Base-by-base conservation (phyloP, 2,797 vertebrate genomes). In the Toxotes lorentzi region DNA sequence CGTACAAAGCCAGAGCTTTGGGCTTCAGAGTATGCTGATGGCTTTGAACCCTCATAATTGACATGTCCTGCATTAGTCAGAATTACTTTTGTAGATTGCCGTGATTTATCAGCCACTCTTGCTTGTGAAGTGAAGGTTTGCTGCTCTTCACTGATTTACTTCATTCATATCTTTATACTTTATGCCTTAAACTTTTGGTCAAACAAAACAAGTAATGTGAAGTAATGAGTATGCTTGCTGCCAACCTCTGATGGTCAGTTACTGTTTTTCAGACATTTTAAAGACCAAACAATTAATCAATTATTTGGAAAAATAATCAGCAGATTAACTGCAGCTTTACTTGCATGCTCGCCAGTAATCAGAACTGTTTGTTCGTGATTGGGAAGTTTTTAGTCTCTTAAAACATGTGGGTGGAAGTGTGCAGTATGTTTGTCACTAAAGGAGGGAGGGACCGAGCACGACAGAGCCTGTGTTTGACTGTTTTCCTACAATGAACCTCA, bases 1-100 rank as follows among this genome's bases (percentile, higher is more conserved):
- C 91, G 80, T 79, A 67, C 66, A 71, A 69, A 73, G 61, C 32
- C 54, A 73, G 71, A 56, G 41, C 60, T 60, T 51, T 47, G 63
- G 86, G 56, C 73, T 70, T 50, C 23, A 73, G 30, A 11, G 2
- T 45, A 54, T 43, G 60, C 40, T 63, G 43, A 76, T 73, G 56
- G 54, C 45, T 85, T 87, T 78, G 53, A 82, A 73, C 67, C 34
- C 72, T 60, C 19, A 16, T 70, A 54, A 70, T 62, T n/a, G 17
- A 34, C 23, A 16, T 45, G 34, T 21, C 23, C 27, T 32, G 0
- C 11, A 50, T 81, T 70, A 64, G 34, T 61, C 30, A 30, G 35
- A 54, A 38, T 67, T 7, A 23, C 71, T 53, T 71, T 34, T 48
- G 16, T n/a, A 45, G 64, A 56, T 58, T 72, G 24, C n/a, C 12